Evolutionary conservation across 2,113 vertebrate species (phyloP).

Genomic region (Conger conger): DNA sequence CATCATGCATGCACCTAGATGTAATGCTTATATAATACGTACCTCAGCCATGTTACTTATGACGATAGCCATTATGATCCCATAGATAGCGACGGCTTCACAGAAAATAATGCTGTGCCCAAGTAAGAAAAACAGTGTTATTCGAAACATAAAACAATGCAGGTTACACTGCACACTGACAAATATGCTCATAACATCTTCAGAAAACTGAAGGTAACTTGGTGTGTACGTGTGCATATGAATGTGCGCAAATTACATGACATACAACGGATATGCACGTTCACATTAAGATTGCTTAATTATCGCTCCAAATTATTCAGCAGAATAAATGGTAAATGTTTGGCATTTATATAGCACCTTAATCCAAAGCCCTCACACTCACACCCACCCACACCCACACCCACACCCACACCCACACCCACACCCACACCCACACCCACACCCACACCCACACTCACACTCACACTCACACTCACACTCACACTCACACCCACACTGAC

Average conservation of each 20-base stretch:
- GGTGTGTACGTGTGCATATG: neutral
- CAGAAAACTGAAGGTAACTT: neutral
- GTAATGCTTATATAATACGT: constrained; percentile 37
- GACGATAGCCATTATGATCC: constrained; percentile 99
- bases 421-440: too few species aligned
- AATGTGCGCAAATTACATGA: neutral
- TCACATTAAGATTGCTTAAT: neutral
- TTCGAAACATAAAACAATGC: neutral
- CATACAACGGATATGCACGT: too few species aligned
- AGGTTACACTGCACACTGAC: neutral
- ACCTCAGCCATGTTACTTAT: constrained; percentile 99
- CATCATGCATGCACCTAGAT: neutral
- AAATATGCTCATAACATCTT: neutral
- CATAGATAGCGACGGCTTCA: constrained; percentile 97
- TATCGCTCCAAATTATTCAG: neutral
- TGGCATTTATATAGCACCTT: too few species aligned
- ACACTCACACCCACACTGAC: too few species aligned
- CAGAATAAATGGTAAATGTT: too few species aligned
- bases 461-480: too few species aligned
- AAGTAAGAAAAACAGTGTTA: constrained; percentile 12
- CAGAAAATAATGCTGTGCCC: constrained; percentile 93
- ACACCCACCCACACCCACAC: too few species aligned
- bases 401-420: too few species aligned
- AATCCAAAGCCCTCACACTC: too few species aligned
- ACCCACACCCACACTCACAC: too few species aligned